Evolutionary conservation across 2,888 invertebrate genomes (phyloP), one percentile per base, ranked within the genome.

Genomic region (Chymomyza amoena): DNA sequence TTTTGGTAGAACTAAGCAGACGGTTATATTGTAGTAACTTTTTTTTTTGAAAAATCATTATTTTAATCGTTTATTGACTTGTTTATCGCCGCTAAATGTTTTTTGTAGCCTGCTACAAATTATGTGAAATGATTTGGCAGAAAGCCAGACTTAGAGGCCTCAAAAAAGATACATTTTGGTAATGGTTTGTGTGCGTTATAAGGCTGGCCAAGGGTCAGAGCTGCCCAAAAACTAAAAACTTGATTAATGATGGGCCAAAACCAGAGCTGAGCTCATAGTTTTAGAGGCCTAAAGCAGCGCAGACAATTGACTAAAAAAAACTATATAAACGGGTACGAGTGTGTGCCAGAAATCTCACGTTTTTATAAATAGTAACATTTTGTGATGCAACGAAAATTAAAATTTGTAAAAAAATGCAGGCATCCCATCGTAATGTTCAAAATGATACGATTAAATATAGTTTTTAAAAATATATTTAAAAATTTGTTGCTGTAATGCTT

Each of bases 101-200:
- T 72, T 70, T 68, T 72, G 61, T 61, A 66, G 67, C 63, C 64
- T 64, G 72, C 72, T 76, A 82, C 88, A 88, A 89, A 89, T 89
- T 89, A 89, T 89, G 76, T 80, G 87, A 87, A 89, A 87, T 89
- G 89, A 89, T 87, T 79, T 81, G 73, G 89, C 88, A 89, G 75
- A 89, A 89, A 80, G 66, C 25, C n/a, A 20, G 39, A 45, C 39
- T 45, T 45, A 45, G 39, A 45, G 39, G 39, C 39, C 39, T 13
- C 39, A 25, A 36, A 36, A 36, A 36, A 36, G 36, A 36, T 36
- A 36, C 13, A 4, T 45, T 45, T 45, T 45, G 39, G 39, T 32
- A 15, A 36, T 18, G 15, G 61, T 61, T 61, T 61, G 39, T 61
- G 16, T 20, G 32, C 61, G 32, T 18, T 61, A 18, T 39, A 45